phyloP scores from a whole-genome alignment of 2,797 vertebrate species.

The Petrocephalus sullivani region DNA sequence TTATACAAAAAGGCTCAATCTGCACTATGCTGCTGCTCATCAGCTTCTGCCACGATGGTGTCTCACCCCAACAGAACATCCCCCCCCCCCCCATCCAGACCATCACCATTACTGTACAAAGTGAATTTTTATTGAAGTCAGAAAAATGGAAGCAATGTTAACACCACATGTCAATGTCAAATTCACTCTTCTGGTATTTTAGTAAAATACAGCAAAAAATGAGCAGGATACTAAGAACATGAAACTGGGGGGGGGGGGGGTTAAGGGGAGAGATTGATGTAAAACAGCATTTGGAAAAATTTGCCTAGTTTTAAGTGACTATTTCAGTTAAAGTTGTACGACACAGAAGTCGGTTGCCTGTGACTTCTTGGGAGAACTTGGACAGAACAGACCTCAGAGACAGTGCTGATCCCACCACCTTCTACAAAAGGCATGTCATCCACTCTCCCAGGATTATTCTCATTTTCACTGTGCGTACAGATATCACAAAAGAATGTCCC shows the following conservation, averaged over 20 bases:
- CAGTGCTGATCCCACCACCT: background rate
- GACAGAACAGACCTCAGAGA: background rate
- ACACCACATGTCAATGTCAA: conserved; percentile 14
- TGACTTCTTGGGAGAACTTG: background rate
- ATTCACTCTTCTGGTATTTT: conserved; percentile 19
- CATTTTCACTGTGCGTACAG: background rate
- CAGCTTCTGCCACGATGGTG: background rate
- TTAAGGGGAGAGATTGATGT: background rate
- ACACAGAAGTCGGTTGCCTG: background rate
- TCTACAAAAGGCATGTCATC: background rate
- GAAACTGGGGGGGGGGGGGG: background rate
- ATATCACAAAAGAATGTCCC: background rate
- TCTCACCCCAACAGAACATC: background rate
- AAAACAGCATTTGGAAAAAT: background rate
- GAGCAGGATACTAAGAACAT: background rate
- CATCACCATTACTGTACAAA: conserved; percentile 14
- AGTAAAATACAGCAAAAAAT: background rate
- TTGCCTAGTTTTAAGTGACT: background rate
- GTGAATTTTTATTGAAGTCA: conserved; percentile 24
- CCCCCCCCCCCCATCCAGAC: background rate
- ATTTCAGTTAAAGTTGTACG: background rate
- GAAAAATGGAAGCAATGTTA: conserved; percentile 11
- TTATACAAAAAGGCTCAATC: background rate
- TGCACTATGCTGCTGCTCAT: background rate
- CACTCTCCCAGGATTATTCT: background rate